Conservation (phyloP, 2,888 invertebrate genomes). For the Andrena flavipes region DNA sequence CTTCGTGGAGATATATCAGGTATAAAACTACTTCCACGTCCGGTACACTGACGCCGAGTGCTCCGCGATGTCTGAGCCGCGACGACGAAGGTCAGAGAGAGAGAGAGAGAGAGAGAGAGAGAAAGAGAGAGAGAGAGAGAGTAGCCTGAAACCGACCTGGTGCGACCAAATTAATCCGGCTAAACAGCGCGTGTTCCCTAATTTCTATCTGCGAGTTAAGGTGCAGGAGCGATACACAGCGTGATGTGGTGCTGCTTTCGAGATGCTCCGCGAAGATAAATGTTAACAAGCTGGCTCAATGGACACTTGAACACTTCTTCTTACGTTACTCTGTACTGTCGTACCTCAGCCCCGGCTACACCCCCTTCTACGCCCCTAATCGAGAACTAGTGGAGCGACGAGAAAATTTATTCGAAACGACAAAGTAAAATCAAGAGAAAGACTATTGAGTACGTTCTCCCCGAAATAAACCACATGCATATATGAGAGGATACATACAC, state of each 20-base stretch:
- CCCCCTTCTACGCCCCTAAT: conserved; percentile 6
- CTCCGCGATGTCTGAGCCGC: conserved; percentile 17
- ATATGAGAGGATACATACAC: conserved; percentile 10
- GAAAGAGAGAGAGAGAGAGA: too few species aligned
- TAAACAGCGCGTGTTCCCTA: conserved; percentile 60
- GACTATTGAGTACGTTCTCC: conserved; percentile 66
- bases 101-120: too few species aligned
- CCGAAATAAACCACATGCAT: conserved; percentile 10
- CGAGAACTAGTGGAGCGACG: conserved; percentile 45
- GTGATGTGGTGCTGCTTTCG: conserved; percentile 57
- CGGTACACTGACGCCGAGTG: conserved; percentile 53
- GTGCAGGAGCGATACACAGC: conserved; percentile 59
- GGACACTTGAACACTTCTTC: conserved; percentile 42
- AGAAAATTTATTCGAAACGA: conserved; percentile 60
- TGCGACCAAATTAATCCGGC: conserved; percentile 64
- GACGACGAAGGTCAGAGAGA: conserved; percentile 40
- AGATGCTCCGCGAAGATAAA: conserved; percentile 54
- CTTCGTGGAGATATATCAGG: conserved; percentile 62
- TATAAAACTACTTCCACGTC: conserved; percentile 61
- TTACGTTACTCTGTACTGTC: conserved; percentile 51
- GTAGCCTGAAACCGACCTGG: conserved; percentile 37
- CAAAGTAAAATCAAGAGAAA: conserved; percentile 66
- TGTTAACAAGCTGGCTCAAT: conserved; percentile 55
- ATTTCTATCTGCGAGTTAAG: conserved; percentile 61
- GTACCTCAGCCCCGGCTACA: conserved; percentile 28